These are phyloP conservation scores for Theonella swinhoei DNA, from an alignment of 37 sponge, comb jelly and placozoan genomes.

Conservation along the genomic window DNA sequence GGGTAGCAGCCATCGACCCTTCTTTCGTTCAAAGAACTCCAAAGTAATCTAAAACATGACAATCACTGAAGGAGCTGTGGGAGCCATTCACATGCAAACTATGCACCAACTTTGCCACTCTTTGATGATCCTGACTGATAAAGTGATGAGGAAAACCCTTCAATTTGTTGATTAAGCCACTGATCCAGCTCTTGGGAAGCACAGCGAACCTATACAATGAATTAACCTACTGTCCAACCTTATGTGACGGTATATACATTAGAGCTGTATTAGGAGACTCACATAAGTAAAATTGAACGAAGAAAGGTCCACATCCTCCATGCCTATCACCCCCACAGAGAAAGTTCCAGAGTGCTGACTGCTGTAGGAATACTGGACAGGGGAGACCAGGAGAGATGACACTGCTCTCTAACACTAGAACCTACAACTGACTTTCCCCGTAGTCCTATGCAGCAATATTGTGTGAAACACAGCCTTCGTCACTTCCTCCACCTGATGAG, in stretches of 20 bases:
- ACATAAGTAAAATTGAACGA: constrained; percentile 79
- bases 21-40: constrained; percentile 92
- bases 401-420: neutral
- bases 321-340: constrained; percentile 84
- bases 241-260: neutral
- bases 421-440: constrained; percentile 79
- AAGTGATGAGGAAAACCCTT: constrained; percentile 60
- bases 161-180: constrained; percentile 57
- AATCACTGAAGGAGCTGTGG: neutral
- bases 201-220: constrained; percentile 63
- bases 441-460: constrained; percentile 81
- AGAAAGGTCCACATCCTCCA: constrained; percentile 70
- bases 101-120: constrained; percentile 33
- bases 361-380: constrained; percentile 40
- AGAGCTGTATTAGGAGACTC: neutral
- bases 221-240: too few species aligned
- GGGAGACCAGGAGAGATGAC: neutral
- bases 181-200: constrained; percentile 58
- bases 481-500: constrained; percentile 61
- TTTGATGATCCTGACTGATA: constrained; percentile 33
- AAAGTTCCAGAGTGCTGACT: constrained; percentile 65
- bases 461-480: constrained; percentile 79
- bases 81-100: neutral
- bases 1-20: constrained; percentile 87
- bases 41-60: constrained; percentile 46